Conservation (phyloP, 2,888 invertebrate genomes). For the Ophion ellenae region DNA sequence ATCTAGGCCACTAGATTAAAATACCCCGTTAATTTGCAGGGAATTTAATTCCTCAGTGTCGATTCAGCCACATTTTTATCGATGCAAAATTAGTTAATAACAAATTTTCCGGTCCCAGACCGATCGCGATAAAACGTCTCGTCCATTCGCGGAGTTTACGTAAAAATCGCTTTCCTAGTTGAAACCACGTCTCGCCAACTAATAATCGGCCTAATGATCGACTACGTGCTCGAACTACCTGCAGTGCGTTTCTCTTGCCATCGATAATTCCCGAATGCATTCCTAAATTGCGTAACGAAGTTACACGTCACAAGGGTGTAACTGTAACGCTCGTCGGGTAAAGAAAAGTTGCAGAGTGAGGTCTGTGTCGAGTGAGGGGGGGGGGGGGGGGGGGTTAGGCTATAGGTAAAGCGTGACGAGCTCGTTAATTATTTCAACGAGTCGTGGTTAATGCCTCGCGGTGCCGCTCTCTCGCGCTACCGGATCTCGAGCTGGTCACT, state of each 20-base stretch:
- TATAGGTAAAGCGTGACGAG: constrained; percentile 73
- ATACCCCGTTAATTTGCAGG: no score
- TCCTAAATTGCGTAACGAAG: constrained; percentile 5
- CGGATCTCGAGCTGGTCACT: constrained; percentile 79
- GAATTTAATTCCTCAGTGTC: no score
- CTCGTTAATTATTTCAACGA: constrained; percentile 83
- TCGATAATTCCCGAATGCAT: constrained; percentile 22
- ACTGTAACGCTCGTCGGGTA: constrained; percentile 1
- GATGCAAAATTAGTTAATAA: neutral
- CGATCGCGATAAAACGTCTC: neutral
- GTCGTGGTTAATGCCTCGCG: constrained; percentile 79
- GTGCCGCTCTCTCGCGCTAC: constrained; percentile 71
- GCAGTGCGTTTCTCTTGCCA: neutral
- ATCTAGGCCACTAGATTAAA: no score
- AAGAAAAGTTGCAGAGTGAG: constrained; percentile 36
- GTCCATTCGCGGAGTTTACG: neutral
- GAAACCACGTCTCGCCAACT: neutral
- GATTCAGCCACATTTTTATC: no score
- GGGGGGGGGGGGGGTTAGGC: neutral
- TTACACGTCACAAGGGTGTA: neutral
- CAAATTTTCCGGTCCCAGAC: neutral
- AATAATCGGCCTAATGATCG: neutral
- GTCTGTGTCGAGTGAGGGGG: constrained; percentile 3
- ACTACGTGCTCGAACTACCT: no score
- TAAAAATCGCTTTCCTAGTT: neutral